Base-by-base conservation (phyloP, 2,888 invertebrate species). In the Aphelenchoides bicaudatus region DNA sequence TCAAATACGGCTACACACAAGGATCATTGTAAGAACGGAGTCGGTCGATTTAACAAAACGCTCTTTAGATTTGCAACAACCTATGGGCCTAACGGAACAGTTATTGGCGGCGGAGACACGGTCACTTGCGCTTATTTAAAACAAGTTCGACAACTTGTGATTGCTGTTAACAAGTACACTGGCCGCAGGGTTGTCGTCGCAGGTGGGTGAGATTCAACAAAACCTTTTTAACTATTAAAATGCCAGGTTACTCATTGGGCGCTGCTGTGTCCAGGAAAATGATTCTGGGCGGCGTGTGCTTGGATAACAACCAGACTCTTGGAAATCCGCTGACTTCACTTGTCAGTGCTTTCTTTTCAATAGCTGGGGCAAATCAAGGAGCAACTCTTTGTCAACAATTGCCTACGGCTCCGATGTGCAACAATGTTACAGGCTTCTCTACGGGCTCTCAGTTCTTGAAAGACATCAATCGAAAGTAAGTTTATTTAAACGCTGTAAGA, bases 351-450 rank as follows among this genome's bases (percentile, higher is more conserved):
- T 43, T 19, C 43, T n/a, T 43, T 10, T 19, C 16, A 8, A 6
- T 21, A 6, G 16, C 43, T 19, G 43, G 43, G 16, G 43, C 43
- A 19, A 43, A 43, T n/a, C 43, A 25, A 8, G 43, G 43, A 43
- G 43, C 43, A 8, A 19, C 25, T n/a, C 43, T 43, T 6, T 43
- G 43, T 25, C 21, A 43, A 10, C 43, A 43, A 25, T n/a, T 6
- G 43, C n/a, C n/a, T n/a, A n/a, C n/a, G n/a, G n/a, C n/a, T n/a
- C n/a, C n/a, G n/a, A n/a, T n/a, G n/a, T 34, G 34, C 34, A 16
- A 34, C 16, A 34, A 34, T 13, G 34, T 16, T 16, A 34, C 34
- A 34, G 34, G 34, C 13, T 13, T 34, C 16, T 34, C 34, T 13
- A 34, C 13, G 16, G 13, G 16, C 16, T 13, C 13, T 34, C 13